phyloP scores from a whole-genome alignment of 2,888 invertebrate genomes.

The Phasia obesa region DNA sequence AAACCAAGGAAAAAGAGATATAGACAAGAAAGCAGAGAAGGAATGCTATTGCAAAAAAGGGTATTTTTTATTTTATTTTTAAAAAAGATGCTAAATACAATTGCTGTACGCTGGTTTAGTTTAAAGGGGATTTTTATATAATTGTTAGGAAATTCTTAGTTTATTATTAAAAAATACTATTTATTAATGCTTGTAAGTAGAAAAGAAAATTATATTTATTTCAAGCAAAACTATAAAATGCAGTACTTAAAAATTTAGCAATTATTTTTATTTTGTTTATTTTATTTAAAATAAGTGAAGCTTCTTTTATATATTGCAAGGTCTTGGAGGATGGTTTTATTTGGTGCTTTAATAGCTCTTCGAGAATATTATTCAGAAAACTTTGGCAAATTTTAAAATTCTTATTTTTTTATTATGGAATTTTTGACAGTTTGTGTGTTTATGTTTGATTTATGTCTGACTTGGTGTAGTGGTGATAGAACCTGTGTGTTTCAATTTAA shows the following conservation, averaged over 20 bases:
- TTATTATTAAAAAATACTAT: slow-evolving; percentile 13
- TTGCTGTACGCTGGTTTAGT: slow-evolving; percentile 33
- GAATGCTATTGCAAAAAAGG: slow-evolving; percentile 48
- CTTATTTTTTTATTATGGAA: slow-evolving; percentile 19
- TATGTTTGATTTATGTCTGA: not conserved
- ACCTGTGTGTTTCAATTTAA: slow-evolving; percentile 1
- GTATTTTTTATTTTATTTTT: slow-evolving; percentile 6
- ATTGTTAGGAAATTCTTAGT: not conserved
- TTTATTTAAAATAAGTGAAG: slow-evolving; percentile 26
- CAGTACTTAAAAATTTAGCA: slow-evolving; percentile 56
- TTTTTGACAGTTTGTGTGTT: not conserved
- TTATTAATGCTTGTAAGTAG: slow-evolving; percentile 1
- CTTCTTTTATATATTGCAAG: slow-evolving; percentile 52
- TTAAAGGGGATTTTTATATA: slow-evolving; percentile 1
- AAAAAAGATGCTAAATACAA: slow-evolving; percentile 57
- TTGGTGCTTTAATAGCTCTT: slow-evolving; percentile 16
- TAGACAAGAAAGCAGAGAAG: slow-evolving; percentile 32
- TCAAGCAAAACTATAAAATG: slow-evolving; percentile 66
- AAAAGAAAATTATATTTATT: slow-evolving; percentile 17
- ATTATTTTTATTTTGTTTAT: slow-evolving; percentile 3
- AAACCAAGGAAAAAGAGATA: slow-evolving; percentile 44
- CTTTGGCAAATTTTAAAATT: slow-evolving; percentile 79
- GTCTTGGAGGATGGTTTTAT: slow-evolving; percentile 45
- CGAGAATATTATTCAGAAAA: slow-evolving; percentile 68
- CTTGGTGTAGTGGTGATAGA: not conserved